Evolutionary conservation across 1,140 invertebrate species (phyloP).

Genomic region (Trachymyrmex cornetzi): DNA sequence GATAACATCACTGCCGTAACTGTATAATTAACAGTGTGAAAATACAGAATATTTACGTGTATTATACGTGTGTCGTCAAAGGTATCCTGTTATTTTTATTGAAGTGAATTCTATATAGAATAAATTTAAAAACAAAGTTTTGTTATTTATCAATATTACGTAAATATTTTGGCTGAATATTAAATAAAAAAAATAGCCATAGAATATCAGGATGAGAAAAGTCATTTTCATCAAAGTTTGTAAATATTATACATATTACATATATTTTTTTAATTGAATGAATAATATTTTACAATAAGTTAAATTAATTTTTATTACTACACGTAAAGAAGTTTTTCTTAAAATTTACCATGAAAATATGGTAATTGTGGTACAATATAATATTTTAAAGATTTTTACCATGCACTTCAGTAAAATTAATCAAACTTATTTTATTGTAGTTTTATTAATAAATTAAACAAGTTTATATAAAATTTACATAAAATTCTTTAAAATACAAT

Average conservation of each 20-base stretch:
- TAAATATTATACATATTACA: background rate
- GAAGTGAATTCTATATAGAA: background rate
- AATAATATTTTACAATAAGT: background rate
- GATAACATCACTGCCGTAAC: background rate
- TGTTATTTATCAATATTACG: background rate
- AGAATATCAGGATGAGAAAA: background rate
- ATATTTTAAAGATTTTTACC: too few species aligned
- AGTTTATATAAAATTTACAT: too few species aligned
- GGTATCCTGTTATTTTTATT: background rate
- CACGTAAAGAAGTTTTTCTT: too few species aligned
- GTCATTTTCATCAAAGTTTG: constrained; percentile 15
- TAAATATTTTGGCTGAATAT: constrained; percentile 13
- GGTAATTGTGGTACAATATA: too few species aligned
- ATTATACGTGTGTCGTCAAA: background rate
- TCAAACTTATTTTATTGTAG: too few species aligned
- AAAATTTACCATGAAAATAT: too few species aligned
- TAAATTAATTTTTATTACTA: too few species aligned
- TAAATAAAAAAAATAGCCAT: background rate
- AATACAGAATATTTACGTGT: background rate
- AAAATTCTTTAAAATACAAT: too few species aligned
- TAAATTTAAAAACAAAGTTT: constrained; percentile 11
- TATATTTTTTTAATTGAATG: background rate
- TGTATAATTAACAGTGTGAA: background rate
- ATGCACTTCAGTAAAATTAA: too few species aligned
- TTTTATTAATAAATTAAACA: too few species aligned